Evolutionary conservation across 2,797 vertebrate genomes (phyloP), one percentile per base, ranked within the genome.

Genomic region (Arctocebus calabarensis): DNA sequence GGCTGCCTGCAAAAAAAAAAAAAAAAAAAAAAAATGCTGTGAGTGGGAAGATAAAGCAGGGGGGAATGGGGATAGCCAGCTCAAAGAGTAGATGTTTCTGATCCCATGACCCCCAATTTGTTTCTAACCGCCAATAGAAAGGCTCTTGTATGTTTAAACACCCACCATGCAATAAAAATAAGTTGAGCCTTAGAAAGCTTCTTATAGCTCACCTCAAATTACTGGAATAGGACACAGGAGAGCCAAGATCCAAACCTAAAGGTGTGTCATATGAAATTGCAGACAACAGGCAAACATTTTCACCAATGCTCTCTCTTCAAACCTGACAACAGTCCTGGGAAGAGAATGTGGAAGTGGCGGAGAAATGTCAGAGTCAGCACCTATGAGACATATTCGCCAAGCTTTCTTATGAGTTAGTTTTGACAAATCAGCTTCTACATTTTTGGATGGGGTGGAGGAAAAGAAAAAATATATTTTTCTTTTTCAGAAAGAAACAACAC

Each of bases 1-100:
- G 78, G 66, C 32, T 25, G 7, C 27, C 75, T 91, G n/a, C 32
- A 62, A 68, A 68, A 25, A 22, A 11, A n/a, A 78, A 45, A 20
- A 45, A 7, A 7, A 66, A 25, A 22, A 11, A 14, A n/a, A 78
- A 45, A 20, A 45, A 7, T 7, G 3, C 10, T 8, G n/a, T 32
- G 12, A 34, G 11, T 17, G 7, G 29, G 37, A 5, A 88, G 23
- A 27, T 9, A 27, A 45, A 66, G 22, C 2, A 71, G 13, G 34
- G 57, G 4, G n/a, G 9, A 2, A 7, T 0, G 1, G 9, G 40
- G 17, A 62, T 1, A 32, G 48, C 57, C n/a, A 68, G 45, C 37
- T 45, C 79, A 8, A 11, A 73, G 23, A 45, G 23, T 13, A 9
- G 0, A 7, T 11, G 7, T 52, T 48, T 83, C 25, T 61, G 17